These are phyloP conservation scores for Suricata suricatta DNA, from an alignment of 2,113 vertebrate genomes.

Conservation along the genomic window DNA sequence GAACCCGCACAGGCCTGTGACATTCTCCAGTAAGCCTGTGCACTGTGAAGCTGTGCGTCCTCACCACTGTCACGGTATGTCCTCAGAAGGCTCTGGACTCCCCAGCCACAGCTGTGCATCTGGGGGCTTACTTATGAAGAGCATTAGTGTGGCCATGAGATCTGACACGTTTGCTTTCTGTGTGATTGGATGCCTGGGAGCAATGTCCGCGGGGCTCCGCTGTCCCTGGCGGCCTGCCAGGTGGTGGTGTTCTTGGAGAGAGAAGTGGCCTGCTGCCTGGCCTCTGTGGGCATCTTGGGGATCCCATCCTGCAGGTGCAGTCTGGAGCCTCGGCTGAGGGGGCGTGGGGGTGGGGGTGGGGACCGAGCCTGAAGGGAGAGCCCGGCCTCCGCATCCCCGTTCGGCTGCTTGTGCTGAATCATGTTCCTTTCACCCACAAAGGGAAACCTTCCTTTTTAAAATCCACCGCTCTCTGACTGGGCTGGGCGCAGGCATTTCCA, in stretches of 20 bases:
- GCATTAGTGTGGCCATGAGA: neutral
- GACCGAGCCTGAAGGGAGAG: neutral
- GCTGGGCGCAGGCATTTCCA: neutral
- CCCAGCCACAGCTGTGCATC: neutral
- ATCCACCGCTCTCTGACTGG: neutral
- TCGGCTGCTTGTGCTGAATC: conserved; percentile 24
- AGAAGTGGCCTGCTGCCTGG: conserved; percentile 54
- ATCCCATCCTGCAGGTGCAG: conserved; percentile 47
- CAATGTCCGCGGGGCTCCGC: neutral
- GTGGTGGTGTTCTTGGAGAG: conserved; percentile 69
- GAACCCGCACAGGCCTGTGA: neutral
- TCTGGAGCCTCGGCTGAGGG: neutral
- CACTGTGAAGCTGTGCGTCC: neutral
- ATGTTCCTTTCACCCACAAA: neutral
- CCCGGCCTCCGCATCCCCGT: neutral
- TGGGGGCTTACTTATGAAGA: neutral
- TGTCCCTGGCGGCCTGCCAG: conserved; percentile 48
- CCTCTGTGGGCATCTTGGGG: neutral
- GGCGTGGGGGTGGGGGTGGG: neutral
- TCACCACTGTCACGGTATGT: neutral
- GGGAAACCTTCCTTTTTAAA: conserved; percentile 37
- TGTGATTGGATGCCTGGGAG: conserved; percentile 35
- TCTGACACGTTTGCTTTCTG: neutral
- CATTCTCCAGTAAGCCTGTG: neutral
- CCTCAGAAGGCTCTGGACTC: neutral